These are phyloP conservation scores for Pungitius pungitius DNA, from an alignment of 2,113 vertebrate genomes.

Conservation along the genomic window DNA sequence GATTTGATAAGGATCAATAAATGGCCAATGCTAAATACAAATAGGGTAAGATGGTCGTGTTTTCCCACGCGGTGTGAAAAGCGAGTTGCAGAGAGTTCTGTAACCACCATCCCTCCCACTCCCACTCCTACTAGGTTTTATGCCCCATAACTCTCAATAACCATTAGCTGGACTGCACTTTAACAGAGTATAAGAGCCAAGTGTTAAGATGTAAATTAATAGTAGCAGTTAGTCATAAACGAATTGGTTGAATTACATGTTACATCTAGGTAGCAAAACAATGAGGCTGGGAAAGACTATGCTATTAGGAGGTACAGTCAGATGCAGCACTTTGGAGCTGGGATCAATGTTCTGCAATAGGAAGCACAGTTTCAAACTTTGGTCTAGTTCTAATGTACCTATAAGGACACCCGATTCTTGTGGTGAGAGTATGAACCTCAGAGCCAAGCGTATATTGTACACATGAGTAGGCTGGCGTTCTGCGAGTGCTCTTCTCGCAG, in stretches of 20 bases:
- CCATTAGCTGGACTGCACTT: too few relatives aligned
- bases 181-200: too few relatives aligned
- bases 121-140: too few relatives aligned
- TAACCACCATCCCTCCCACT: too few relatives aligned
- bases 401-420: neutral
- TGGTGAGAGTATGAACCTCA: neutral
- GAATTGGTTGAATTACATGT: neutral
- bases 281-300: neutral
- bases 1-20: too few relatives aligned
- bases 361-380: neutral
- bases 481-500: neutral
- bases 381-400: neutral
- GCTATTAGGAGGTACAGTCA: neutral
- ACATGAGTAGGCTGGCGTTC: slow-evolving; percentile 11
- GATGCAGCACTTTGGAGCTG: neutral
- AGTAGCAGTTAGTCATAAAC: neutral
- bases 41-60: neutral
- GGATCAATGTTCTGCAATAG: neutral
- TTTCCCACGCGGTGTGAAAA: too few relatives aligned
- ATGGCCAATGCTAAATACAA: neutral
- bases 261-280: neutral
- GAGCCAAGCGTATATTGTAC: slow-evolving; percentile 23
- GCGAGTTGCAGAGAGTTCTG: too few relatives aligned
- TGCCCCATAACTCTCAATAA: too few relatives aligned
- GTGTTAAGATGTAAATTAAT: too few relatives aligned